Base-by-base conservation (phyloP, 2,888 invertebrate genomes). In the Chloroclysta siterata region DNA sequence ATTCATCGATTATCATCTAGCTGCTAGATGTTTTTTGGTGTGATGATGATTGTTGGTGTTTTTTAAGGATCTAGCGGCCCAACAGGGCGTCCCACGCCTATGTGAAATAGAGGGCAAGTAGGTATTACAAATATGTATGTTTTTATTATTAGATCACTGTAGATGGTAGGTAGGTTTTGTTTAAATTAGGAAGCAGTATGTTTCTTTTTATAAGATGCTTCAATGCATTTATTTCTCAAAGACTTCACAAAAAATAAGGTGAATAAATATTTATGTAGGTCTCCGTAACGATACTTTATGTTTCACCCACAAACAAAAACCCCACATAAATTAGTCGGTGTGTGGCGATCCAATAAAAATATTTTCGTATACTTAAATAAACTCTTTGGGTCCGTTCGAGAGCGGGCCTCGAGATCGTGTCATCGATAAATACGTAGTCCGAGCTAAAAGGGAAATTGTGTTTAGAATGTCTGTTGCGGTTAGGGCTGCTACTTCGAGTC, bases 401-500 rank as follows among this genome's bases (percentile, higher is more conserved):
- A 56, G 48, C 22, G 56, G 48, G 41, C 48, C 81, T 82, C 79
- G 84, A 86, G 87, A 87, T 87, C 85, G 80, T 82, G 81, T 78
- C 80, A 80, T 83, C 85, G 86, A 87, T 87, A 87, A 88, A 80
- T 80, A 79, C 80, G 78, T 76, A 80, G 81, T 79, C 81, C 78
- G 81, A 83, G 83, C 81, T 90, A 90, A 90, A 90, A 89, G 90
- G 90, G 89, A 89, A 89, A 87, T 87, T 85, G 87, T 90, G 89
- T 90, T 65, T 80, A 88, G 87, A 88, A 83, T 81, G 81, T 80
- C 75, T 76, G 75, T 60, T 73, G 81, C 74, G 76, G 82, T 76
- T 76, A 81, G 82, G 82, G 82, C 58, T 82, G 79, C 69, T 70
- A 60, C 61, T 60, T 62, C 63, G 44, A 60, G 57, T 54, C 53